Evolutionary conservation across 2,797 vertebrate species (phyloP).

Genomic region (Decapterus maruadsi): DNA sequence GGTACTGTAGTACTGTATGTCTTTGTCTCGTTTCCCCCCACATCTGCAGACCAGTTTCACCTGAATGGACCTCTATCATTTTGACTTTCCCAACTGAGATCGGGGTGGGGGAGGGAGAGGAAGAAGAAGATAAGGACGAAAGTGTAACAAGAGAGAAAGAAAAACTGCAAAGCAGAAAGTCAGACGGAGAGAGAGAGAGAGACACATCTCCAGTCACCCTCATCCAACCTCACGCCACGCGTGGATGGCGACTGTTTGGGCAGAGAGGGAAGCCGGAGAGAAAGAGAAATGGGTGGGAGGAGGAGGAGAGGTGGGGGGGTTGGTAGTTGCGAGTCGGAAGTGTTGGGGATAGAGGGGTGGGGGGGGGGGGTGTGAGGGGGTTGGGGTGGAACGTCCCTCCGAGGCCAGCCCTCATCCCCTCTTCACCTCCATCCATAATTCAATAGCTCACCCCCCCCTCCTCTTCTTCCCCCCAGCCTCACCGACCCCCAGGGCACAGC

Average conservation of each 20-base stretch:
- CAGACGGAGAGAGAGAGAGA: constrained; percentile 39
- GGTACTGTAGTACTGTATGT: constrained; percentile 45
- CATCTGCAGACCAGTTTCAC: constrained; percentile 67
- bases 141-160: constrained; percentile 61
- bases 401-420: constrained; percentile 79
- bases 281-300: constrained; percentile 18
- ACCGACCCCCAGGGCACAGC: constrained; percentile 62
- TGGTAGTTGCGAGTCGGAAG: constrained; percentile 29
- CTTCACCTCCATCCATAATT: constrained; percentile 88
- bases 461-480: constrained; percentile 31
- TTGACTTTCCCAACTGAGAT: constrained; percentile 62
- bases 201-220: constrained; percentile 74
- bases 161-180: constrained; percentile 51
- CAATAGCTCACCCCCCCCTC: constrained; percentile 67
- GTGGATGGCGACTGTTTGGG: constrained; percentile 73
- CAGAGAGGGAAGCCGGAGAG: constrained; percentile 45
- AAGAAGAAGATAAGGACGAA: constrained; percentile 57
- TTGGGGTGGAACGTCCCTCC: constrained; percentile 56
- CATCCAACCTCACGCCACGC: constrained; percentile 77
- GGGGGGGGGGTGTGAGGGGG: no score
- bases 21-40: constrained; percentile 62
- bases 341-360: constrained; percentile 37
- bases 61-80: constrained; percentile 68
- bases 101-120: constrained; percentile 20
- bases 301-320: constrained; percentile 21